Evolutionary conservation across 1,140 invertebrate species (phyloP).

Genomic region (Drosophila novamexicana): DNA sequence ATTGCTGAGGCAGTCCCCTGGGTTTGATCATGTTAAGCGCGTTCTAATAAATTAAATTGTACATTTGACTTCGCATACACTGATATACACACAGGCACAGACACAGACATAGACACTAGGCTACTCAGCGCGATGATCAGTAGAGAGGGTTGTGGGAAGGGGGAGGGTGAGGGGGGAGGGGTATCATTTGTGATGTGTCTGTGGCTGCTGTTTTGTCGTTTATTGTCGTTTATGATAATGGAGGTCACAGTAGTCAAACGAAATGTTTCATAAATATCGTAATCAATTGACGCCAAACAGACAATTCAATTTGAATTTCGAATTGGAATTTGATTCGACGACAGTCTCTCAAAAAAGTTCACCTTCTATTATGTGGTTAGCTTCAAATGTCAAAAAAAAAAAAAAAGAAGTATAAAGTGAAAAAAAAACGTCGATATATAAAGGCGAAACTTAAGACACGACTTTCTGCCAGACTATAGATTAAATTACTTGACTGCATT

Average conservation of each 20-base stretch:
- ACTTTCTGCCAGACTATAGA: slow-evolving; percentile 53
- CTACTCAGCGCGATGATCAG: not conserved
- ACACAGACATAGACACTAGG: not conserved
- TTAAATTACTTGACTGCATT: slow-evolving; percentile 76
- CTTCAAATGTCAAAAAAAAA: slow-evolving; percentile 2
- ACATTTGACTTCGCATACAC: slow-evolving; percentile 69
- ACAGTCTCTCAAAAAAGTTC: slow-evolving; percentile 16
- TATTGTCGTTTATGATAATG: slow-evolving; percentile 77
- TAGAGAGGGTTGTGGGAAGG: not conserved
- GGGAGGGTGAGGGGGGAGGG: slow-evolving; percentile 1
- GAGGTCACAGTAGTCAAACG: slow-evolving; percentile 80
- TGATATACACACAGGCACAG: slow-evolving; percentile 12
- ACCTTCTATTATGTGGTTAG: slow-evolving; percentile 59
- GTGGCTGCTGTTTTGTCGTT: slow-evolving; percentile 38
- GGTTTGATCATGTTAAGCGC: slow-evolving; percentile 65
- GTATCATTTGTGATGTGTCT: slow-evolving; percentile 19
- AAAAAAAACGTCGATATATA: not conserved
- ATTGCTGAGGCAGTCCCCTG: slow-evolving; percentile 35
- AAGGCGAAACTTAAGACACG: slow-evolving; percentile 57
- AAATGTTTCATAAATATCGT: slow-evolving; percentile 77
- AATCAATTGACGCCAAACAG: slow-evolving; percentile 68
- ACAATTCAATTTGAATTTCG: slow-evolving; percentile 51
- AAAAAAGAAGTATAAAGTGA: not conserved
- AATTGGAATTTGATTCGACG: slow-evolving; percentile 59
- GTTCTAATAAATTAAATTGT: slow-evolving; percentile 83